Evolutionary conservation across 2,113 vertebrate species (phyloP), one percentile per base, ranked within the genome.

Genomic region (Larimichthys polyactis): DNA sequence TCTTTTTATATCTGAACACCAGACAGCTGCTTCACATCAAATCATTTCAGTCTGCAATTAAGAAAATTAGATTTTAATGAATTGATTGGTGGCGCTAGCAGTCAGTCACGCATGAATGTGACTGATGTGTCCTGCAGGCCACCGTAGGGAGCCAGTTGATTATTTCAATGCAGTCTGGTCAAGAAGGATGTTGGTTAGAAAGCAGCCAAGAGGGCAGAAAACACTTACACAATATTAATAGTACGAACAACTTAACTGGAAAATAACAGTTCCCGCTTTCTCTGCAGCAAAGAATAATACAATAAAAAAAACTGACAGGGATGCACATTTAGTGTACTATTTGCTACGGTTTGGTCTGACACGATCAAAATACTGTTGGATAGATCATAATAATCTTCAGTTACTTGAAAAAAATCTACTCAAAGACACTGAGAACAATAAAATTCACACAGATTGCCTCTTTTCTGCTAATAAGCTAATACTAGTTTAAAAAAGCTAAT

Each of bases 41-140:
- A 87, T 91, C 57, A 78, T 65, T 83, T 72, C 64, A 52, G 63
- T 74, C 64, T 36, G 59, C 84, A 86, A 88, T 90, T 80, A 87
- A 68, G 80, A 65, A 79, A 86, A 91, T 91, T 74, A 46, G 49
- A 74, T 82, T 73, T 86, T 82, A 78, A 90, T 91, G 27, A 81
- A 87, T 36, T 64, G 81, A 86, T 81, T 75, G 78, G 58, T 32
- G 44, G 73, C 55, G 74, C 75, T 27, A 82, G 29, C 75, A 17
- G 71, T 71, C 71, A 17, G 32, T 81, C 60, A 29, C 27, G 55
- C 86, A 52, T 82, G 69, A 73, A 55, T 65, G 75, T 12, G 71
- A 74, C 48, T 10, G 48, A 79, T 75, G 85, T 74, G 52, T 58
- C 65, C 14, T 22, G 20, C 24, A 14, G 49, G 79, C 78, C 51